These are phyloP conservation scores for Platanista minor DNA, from an alignment of 2,113 vertebrate species.

Conservation along the genomic window DNA sequence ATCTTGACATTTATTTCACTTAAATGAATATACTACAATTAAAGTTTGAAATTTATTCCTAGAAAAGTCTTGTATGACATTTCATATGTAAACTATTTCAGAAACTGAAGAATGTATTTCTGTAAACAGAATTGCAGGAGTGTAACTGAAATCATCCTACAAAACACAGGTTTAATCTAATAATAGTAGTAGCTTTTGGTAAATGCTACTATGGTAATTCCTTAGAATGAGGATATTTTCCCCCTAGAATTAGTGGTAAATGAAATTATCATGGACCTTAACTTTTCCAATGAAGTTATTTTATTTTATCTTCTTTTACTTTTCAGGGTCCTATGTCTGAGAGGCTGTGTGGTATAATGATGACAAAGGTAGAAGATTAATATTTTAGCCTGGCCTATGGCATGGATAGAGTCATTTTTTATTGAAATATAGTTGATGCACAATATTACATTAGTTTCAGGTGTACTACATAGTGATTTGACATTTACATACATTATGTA, in stretches of 20 bases:
- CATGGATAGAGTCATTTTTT: not conserved
- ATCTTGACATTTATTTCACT: constrained; percentile 18
- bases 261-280: not conserved
- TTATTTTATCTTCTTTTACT: not conserved
- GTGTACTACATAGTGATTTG: not conserved
- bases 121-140: not conserved
- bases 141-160: constrained; percentile 1
- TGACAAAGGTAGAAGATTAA: not conserved
- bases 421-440: not conserved
- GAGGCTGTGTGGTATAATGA: not conserved
- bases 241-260: not conserved
- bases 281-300: not conserved
- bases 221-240: not conserved
- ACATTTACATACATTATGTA: not conserved
- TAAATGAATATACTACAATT: constrained; percentile 38
- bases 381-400: not conserved
- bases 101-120: constrained; percentile 27
- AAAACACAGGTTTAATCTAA: not conserved
- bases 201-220: not conserved
- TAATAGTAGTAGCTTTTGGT: constrained; percentile 38
- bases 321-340: not conserved
- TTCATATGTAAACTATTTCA: constrained; percentile 4
- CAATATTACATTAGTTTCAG: not conserved
- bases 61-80: constrained; percentile 20
- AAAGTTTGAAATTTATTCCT: constrained; percentile 27